Base-by-base conservation (phyloP, 2,113 vertebrate species). In the Procavia capensis region DNA sequence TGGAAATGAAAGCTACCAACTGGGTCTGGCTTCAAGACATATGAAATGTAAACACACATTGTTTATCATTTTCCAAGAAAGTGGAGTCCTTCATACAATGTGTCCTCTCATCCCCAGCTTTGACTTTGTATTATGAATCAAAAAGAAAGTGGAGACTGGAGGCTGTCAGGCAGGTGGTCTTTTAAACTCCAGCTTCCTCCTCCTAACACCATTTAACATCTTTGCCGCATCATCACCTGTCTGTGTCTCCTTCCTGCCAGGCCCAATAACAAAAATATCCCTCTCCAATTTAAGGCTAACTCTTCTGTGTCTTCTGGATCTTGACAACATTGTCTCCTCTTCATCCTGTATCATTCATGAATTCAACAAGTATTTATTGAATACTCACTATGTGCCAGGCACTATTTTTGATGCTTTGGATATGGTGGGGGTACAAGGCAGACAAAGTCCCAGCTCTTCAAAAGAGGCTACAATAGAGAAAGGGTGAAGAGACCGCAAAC, bases 361-460 rank as follows among this genome's bases (percentile, higher is more conserved):
- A 87, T 64, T 94, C 22, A 79, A 68, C 27, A 95, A 88, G 25
- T 85, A 80, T n/a, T 92, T 97, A 66, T 5, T 45, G 81, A 95
- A 61, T 43, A 83, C 6, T 34, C 45, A 79, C n/a, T 45, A n/a
- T 25, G 1, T 93, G 3, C 57, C 9, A 93, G 78, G 54, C 41
- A 80, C 64, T 82, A 75, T 66, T 95, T 81, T 79, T 83, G 19
- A 86, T 90, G 31, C 36, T 94, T 54, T 45, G 39, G 47, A 85
- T 61, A 68, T n/a, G 27, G 25, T 27, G 17, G 45, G 45, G 9
- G 14, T 68, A 72, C 2, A 76, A 76, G 29, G 74, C 4, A 78
- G 29, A 90, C 16, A 17, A 76, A 92, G 36, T 81, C 63, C 9
- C 20, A 86, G 76, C 24, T 88, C 43, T 76, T 11, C 14, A 78